Conservation (phyloP, 2,113 vertebrate genomes). For the Chaetodon auriga region DNA sequence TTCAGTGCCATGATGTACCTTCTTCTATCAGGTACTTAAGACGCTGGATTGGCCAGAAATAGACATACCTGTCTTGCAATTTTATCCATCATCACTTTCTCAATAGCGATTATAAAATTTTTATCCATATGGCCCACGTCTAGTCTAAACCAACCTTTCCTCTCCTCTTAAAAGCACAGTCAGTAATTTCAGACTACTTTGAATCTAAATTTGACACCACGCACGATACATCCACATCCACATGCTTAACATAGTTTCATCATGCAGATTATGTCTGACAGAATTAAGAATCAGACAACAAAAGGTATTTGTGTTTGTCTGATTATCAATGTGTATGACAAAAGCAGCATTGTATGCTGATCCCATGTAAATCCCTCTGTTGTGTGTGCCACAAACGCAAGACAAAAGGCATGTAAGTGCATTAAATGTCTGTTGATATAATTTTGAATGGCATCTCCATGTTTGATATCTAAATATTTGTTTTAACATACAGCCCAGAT, state of each 20-base stretch:
- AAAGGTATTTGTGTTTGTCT: constrained; percentile 37
- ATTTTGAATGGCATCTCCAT: not conserved
- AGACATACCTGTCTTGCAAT: not conserved
- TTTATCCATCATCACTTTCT: not conserved
- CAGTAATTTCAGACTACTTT: not conserved
- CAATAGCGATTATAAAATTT: not conserved
- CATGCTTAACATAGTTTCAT: constrained; percentile 3
- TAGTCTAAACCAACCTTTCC: not conserved
- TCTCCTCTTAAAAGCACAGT: not conserved
- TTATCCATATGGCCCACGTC: not conserved
- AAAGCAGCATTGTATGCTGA: constrained; percentile 39
- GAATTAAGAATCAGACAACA: constrained; percentile 40
- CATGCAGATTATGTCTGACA: constrained; percentile 31
- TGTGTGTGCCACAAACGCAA: constrained; percentile 33
- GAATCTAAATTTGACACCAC: not conserved
- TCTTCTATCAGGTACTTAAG: not conserved
- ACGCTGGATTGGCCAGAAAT: not conserved
- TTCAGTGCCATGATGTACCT: not conserved
- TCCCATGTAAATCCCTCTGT: constrained; percentile 58
- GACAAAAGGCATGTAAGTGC: constrained; percentile 7
- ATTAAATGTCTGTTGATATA: not conserved
- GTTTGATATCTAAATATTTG: not conserved
- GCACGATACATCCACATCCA: not conserved
- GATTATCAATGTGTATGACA: constrained; percentile 50
- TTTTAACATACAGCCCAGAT: not conserved